phyloP scores from a whole-genome alignment of 92 coral and sea anemone genomes.

The Zoanthus sociatus region DNA sequence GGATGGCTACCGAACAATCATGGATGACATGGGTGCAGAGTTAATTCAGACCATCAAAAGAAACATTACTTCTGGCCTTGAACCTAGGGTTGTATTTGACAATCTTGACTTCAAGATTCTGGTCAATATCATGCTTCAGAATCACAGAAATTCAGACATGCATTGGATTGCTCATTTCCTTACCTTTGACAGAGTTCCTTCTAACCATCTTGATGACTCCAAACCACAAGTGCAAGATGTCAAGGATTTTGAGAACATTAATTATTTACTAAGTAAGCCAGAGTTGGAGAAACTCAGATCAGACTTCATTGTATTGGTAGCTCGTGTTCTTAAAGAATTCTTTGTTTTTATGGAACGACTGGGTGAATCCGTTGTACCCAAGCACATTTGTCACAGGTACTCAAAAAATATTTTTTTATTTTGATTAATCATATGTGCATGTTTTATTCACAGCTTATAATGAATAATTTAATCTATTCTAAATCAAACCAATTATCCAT shows the following conservation, averaged over 20 bases:
- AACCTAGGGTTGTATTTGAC: conserved; percentile 49
- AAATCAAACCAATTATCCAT: no score
- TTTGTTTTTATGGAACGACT: conserved; percentile 47
- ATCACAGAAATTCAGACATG: conserved; percentile 53
- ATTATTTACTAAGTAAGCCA: conserved; percentile 44
- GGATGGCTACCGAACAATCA: no score
- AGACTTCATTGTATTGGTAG: conserved; percentile 62
- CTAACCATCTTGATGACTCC: conserved; percentile 40
- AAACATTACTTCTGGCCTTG: no score
- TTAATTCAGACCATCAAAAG: no score
- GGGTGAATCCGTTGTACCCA: conserved; percentile 30
- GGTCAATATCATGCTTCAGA: conserved; percentile 36
- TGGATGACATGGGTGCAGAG: no score
- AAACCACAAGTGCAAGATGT: conserved; percentile 2
- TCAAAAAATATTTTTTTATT: not conserved
- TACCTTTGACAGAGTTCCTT: conserved; percentile 62
- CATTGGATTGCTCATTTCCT: conserved; percentile 69
- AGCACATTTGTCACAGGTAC: conserved; percentile 44
- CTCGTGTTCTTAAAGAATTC: conserved; percentile 63
- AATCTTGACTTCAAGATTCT: conserved; percentile 64
- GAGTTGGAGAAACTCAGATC: conserved; percentile 50
- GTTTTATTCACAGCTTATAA: not conserved
- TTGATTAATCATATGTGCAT: not conserved
- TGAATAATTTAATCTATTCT: not conserved
- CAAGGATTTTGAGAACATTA: conserved; percentile 37